phyloP scores from a whole-genome alignment of 2,888 invertebrate species.

The Protodeltote pygarga region DNA sequence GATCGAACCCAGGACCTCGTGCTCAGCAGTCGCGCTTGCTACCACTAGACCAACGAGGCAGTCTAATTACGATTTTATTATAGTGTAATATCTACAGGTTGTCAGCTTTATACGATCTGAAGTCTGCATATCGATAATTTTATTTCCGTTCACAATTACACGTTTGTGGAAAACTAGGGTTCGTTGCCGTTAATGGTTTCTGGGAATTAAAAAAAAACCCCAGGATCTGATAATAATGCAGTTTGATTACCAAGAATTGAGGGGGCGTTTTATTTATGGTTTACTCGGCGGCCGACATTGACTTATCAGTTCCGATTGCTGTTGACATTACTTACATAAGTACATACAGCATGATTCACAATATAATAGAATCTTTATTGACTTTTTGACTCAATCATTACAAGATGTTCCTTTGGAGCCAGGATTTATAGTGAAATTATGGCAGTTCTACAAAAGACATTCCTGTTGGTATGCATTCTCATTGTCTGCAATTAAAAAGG shows the following conservation, averaged over 20 bases:
- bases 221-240: conserved; percentile 56
- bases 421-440: conserved; percentile 15
- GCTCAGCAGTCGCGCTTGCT: no score
- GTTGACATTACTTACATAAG: conserved; percentile 57
- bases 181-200: conserved; percentile 54
- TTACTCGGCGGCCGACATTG: conserved; percentile 54
- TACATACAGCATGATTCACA: conserved; percentile 52
- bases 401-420: conserved; percentile 10
- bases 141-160: conserved; percentile 38
- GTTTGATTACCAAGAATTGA: conserved; percentile 60
- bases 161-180: conserved; percentile 30
- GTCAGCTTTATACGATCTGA: conserved; percentile 14
- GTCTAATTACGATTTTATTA: no score
- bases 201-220: conserved; percentile 55
- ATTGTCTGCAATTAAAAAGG: no score
- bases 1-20: no score
- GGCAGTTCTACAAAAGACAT: conserved; percentile 16
- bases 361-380: conserved; percentile 50
- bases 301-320: conserved; percentile 69
- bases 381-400: conserved; percentile 41
- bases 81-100: no score
- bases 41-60: no score
- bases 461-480: conserved; percentile 10
- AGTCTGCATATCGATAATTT: conserved; percentile 27
- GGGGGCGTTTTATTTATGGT: conserved; percentile 62